Conservation (phyloP, 2,797 vertebrate species). For the Benthosema pterotum region DNA sequence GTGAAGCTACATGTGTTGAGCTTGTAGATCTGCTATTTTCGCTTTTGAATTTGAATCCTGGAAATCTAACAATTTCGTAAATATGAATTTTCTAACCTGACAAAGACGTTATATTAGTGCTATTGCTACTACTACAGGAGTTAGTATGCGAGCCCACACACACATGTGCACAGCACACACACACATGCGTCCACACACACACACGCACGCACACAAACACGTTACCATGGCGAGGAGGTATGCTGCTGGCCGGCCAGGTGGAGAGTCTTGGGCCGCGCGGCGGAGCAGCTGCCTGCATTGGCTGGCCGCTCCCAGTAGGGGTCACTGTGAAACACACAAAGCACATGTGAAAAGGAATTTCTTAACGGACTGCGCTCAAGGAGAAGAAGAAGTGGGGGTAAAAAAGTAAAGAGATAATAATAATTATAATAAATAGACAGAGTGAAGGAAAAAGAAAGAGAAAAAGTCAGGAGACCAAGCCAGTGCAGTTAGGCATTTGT, state of each 20-base stretch:
- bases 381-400: slow-evolving; percentile 16
- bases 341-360: slow-evolving; percentile 64
- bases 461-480: no score
- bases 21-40: no score
- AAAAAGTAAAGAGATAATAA: neutral
- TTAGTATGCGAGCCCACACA: neutral
- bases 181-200: slow-evolving; percentile 40
- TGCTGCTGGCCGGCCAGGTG: slow-evolving; percentile 86
- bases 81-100: no score
- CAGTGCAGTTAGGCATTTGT: no score
- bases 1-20: no score
- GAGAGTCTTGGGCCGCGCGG: slow-evolving; percentile 85
- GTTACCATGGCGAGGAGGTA: slow-evolving; percentile 86
- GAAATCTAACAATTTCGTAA: no score
- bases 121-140: slow-evolving; percentile 19
- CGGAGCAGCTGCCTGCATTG: slow-evolving; percentile 84
- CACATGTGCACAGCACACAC: neutral
- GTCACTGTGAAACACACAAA: slow-evolving; percentile 80
- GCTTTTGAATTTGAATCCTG: no score
- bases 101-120: slow-evolving; percentile 1
- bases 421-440: neutral
- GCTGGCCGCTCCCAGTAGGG: slow-evolving; percentile 86
- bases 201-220: slow-evolving; percentile 41
- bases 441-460: neutral
- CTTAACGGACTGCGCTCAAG: slow-evolving; percentile 58